Percentiles rank a stretch among this genome's conserved stretches.
phyloP scores from a whole-genome alignment of 2,888 invertebrate species.

The Agonum fuliginosum region DNA sequence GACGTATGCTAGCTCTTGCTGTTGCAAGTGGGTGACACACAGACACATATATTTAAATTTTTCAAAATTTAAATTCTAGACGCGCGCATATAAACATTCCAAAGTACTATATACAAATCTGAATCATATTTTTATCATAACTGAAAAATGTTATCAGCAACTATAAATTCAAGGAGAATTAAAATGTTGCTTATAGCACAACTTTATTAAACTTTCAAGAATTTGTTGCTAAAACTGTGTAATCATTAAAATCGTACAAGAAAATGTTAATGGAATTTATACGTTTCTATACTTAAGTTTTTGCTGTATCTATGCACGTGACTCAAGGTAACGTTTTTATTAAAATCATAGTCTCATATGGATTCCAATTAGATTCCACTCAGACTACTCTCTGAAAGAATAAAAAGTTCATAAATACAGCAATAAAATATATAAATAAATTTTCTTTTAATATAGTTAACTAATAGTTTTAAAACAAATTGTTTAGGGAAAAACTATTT shows the following conservation, averaged over 20 bases:
- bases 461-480: background rate
- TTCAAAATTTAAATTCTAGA: conserved; percentile 9
- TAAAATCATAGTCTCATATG: conserved; percentile 11
- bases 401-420: too few species aligned
- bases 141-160: too few species aligned
- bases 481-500: too few species aligned
- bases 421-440: too few species aligned
- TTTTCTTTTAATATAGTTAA: background rate
- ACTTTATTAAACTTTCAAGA: too few species aligned
- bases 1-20: conserved; percentile 28
- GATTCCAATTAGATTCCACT: conserved; percentile 34
- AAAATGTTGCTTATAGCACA: too few species aligned
- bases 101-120: too few species aligned
- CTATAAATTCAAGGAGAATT: too few species aligned
- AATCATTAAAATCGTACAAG: background rate
- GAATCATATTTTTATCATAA: too few species aligned
- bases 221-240: background rate
- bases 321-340: conserved; percentile 35
- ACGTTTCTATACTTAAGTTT: background rate
- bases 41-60: conserved; percentile 31
- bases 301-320: background rate
- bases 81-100: too few species aligned
- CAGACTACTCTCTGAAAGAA: too few species aligned
- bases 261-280: conserved; percentile 10
- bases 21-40: conserved; percentile 31